Evolutionary conservation across 2,888 invertebrate genomes (phyloP).

Genomic region (Norana najaformis): DNA sequence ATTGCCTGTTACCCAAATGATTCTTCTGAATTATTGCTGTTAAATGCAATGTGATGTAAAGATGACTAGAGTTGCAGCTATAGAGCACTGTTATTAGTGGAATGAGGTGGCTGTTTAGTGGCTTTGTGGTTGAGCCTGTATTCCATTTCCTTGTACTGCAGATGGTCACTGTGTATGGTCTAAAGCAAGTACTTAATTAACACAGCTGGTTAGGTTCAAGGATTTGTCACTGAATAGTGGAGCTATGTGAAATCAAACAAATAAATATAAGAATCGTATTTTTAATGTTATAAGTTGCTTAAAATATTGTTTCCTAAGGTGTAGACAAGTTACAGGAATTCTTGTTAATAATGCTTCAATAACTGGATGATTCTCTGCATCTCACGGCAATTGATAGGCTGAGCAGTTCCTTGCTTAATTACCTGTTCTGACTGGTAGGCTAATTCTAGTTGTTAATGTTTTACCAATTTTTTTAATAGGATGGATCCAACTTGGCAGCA

Average conservation of each 20-base stretch:
- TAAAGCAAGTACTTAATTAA: too few species aligned
- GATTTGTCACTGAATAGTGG: background rate
- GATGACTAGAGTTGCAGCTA: too few species aligned
- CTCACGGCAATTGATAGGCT: background rate
- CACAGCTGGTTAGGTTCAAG: background rate
- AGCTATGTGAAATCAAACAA: background rate
- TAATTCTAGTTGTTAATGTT: background rate
- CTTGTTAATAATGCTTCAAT: background rate
- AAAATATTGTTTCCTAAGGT: background rate
- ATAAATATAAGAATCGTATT: background rate
- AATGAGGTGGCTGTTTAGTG: too few species aligned
- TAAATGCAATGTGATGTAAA: background rate
- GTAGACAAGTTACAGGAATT: background rate
- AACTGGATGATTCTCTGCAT: too few species aligned
- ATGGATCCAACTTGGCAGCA: slow-evolving; percentile 65
- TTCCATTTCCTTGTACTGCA: background rate
- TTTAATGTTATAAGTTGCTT: background rate
- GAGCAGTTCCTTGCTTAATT: background rate
- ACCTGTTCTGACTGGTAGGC: background rate
- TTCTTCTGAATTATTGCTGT: background rate
- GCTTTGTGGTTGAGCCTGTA: background rate
- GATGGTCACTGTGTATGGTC: background rate
- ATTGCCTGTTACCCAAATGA: background rate
- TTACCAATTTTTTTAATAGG: slow-evolving; percentile 30
- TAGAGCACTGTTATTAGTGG: background rate